Evolutionary conservation across 2,797 vertebrate species (phyloP).

Genomic region (Squalus acanthias): DNA sequence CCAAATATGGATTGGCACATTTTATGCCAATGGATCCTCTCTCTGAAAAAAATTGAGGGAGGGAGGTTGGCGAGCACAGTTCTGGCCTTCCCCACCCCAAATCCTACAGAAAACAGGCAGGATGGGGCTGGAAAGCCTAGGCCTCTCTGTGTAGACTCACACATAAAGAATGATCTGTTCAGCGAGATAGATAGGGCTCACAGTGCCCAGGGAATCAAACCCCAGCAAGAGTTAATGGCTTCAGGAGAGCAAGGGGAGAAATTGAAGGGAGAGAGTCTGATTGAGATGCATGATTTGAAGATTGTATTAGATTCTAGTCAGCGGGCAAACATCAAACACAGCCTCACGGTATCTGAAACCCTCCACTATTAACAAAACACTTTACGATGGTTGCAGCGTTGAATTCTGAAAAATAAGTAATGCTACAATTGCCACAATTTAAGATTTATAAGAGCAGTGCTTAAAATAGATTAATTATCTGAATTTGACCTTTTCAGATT

Average conservation of each 20-base stretch:
- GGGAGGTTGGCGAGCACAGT: not conserved
- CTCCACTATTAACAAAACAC: not conserved
- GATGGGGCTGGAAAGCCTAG: not conserved
- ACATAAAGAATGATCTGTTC: not conserved
- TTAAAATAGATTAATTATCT: slow-evolving; percentile 31
- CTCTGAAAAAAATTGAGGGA: not conserved
- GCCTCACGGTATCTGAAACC: not conserved
- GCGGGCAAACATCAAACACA: not conserved
- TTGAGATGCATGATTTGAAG: not conserved
- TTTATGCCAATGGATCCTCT: not conserved
- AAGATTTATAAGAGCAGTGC: not conserved
- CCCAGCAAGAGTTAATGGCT: not conserved
- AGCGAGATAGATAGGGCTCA: not conserved
- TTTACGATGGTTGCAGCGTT: not conserved
- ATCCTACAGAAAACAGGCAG: not conserved
- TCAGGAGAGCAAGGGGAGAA: not conserved
- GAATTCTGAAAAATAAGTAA: not conserved
- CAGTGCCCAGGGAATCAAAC: not conserved
- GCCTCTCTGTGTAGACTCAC: not conserved
- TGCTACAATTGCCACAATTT: not conserved
- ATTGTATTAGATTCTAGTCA: not conserved
- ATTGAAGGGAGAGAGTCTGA: not conserved
- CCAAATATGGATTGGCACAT: not conserved
- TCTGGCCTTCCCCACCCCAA: not conserved
- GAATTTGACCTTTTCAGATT: slow-evolving; percentile 22